Conservation (phyloP, 2,888 invertebrate genomes). For the Exocentrus adspersus region DNA sequence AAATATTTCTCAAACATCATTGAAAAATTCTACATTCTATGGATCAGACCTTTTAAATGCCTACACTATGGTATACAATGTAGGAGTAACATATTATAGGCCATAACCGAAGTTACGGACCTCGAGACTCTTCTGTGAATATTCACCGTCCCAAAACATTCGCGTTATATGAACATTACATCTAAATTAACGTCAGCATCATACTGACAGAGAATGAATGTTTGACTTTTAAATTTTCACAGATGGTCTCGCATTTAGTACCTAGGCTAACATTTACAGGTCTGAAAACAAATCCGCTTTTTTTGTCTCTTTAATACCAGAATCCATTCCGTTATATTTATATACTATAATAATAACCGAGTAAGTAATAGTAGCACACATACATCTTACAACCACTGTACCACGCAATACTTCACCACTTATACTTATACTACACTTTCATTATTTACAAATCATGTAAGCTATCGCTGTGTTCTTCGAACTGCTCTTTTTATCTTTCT, state of each 20-base stretch:
- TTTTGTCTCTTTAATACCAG: slow-evolving; percentile 30
- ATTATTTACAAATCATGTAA: slow-evolving; percentile 38
- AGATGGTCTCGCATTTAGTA: slow-evolving; percentile 45
- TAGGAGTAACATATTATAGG: slow-evolving; percentile 41
- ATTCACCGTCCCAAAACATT: slow-evolving; percentile 13
- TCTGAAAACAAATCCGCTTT: slow-evolving; percentile 47
- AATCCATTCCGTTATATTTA: slow-evolving; percentile 30
- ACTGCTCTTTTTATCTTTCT: slow-evolving; percentile 65
- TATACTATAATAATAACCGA: slow-evolving; percentile 30
- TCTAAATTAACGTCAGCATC: slow-evolving; percentile 46
- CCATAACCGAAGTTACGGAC: slow-evolving; percentile 10
- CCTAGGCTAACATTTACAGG: slow-evolving; percentile 51
- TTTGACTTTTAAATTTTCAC: slow-evolving; percentile 47
- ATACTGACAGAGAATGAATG: slow-evolving; percentile 42
- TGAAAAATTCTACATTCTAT: slow-evolving; percentile 59
- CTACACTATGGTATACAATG: slow-evolving; percentile 57
- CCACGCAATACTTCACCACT: slow-evolving; percentile 32
- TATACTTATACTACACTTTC: not conserved
- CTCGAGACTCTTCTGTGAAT: slow-evolving; percentile 32
- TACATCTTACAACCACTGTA: slow-evolving; percentile 29
- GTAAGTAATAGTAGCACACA: slow-evolving; percentile 31
- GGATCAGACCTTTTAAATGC: slow-evolving; percentile 61
- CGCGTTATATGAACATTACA: slow-evolving; percentile 12
- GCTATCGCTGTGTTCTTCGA: slow-evolving; percentile 62
- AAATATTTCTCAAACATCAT: slow-evolving; percentile 38